Conservation (phyloP, 2,797 vertebrate species). For the Siniperca scherzeri region DNA sequence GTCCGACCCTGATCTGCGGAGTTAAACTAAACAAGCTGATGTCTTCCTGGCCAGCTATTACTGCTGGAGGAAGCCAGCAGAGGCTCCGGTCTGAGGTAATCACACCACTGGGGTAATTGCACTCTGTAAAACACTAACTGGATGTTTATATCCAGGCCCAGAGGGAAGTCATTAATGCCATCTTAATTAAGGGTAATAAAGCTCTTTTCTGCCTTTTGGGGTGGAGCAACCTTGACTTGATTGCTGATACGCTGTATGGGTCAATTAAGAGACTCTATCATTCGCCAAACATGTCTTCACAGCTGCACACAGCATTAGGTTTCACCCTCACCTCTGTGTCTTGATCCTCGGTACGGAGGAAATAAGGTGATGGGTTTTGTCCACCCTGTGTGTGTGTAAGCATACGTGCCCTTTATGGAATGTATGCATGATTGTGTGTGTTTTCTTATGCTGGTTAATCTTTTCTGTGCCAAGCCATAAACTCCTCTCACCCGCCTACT, state of each 20-base stretch:
- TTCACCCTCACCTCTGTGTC: conserved; percentile 52
- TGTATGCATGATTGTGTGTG: conserved; percentile 25
- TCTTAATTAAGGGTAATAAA: conserved; percentile 84
- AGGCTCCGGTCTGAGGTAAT: conserved; percentile 82
- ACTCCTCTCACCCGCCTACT: conserved; percentile 27
- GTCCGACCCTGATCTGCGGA: conserved; percentile 66
- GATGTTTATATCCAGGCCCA: conserved; percentile 82
- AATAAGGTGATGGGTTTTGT: conserved; percentile 50
- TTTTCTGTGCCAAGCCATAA: conserved; percentile 50
- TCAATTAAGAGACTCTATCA: conserved; percentile 61
- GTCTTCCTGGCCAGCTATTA: conserved; percentile 78
- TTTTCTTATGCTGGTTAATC: conserved; percentile 50
- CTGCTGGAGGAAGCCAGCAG: conserved; percentile 74
- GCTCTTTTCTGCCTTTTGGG: conserved; percentile 70
- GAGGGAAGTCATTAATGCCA: conserved; percentile 85
- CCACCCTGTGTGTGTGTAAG: conserved; percentile 3
- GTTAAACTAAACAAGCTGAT: conserved; percentile 84
- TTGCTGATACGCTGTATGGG: conserved; percentile 52
- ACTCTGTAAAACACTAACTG: conserved; percentile 83
- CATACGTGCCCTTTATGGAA: conserved; percentile 3
- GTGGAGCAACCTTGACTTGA: conserved; percentile 75
- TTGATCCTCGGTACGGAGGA: conserved; percentile 29
- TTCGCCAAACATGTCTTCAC: conserved; percentile 66
- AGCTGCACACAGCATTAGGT: conserved; percentile 56
- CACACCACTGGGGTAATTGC: conserved; percentile 81